Evolutionary conservation across 2,888 invertebrate genomes (phyloP), one percentile per base, ranked within the genome.

Genomic region (Liodrosophila aerea): DNA sequence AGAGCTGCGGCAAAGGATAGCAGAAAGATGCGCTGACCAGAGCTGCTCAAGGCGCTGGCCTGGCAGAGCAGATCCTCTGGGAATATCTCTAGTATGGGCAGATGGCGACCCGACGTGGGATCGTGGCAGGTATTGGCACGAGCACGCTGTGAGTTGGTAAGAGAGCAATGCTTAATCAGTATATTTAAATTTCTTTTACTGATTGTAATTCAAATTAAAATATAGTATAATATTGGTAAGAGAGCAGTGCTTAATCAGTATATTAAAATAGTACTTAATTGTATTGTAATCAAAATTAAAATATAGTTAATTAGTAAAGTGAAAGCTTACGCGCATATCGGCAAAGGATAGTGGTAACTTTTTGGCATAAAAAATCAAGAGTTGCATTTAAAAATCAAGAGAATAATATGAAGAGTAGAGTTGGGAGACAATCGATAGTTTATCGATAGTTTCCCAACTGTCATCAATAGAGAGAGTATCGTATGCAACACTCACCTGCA

Each of bases 11-110:
- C 83, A 59, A 88, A 89, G 16, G 89, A 89, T 16, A 89, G 64
- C 29, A 89, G 76, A 59, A 89, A 89, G 29, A 89, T 66, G 11
- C 88, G 87, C 45, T 88, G 93, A 71, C 89, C 88, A n/a, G 92
- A 92, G 74, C 93, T 92, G 80, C 96, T 96, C 57, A 97, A 92
- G 0, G 96, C 96, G 85, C 95, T 95, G 47, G 96, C 96, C 90
- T 96, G 96, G 88, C 96, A 97, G 69, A 94, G 93, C 74, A 95
- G 92, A 86, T 95, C 94, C 89, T 95, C 95, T 1, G 95, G 94
- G 52, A 95, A 93, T 46, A 95, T 92, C 84, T 94, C 94, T 46
- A 95, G 91, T 60, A 95, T 92, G 3, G 94, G 94, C 64, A 94
- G 90, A 61, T 92, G 92, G 4, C 92, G 91, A 13, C 93, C 93